A percentile compares a stretch with the other conserved stretches of the same genome.
Conservation (phyloP, 1,140 invertebrate genomes). For the Caerostris extrusa region DNA sequence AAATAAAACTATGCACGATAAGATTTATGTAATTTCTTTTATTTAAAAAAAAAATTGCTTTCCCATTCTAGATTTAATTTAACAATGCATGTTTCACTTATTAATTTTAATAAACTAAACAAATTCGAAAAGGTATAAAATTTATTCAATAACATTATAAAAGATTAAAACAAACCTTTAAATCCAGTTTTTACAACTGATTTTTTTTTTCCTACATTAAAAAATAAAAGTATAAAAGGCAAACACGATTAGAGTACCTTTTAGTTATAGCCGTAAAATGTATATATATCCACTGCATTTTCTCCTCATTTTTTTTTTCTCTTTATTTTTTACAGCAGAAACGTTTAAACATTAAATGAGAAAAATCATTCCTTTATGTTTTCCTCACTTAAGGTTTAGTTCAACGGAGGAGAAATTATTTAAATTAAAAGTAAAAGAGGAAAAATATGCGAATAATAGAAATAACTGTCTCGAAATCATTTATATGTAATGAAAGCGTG, state of each 20-base stretch:
- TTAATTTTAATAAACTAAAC: neutral
- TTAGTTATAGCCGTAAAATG: constrained; percentile 28
- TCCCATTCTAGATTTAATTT: neutral
- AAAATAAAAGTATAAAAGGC: neutral
- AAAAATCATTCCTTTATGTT: constrained; percentile 71
- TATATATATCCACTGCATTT: neutral
- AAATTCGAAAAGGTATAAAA: neutral
- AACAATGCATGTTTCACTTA: neutral
- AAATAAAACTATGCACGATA: no score
- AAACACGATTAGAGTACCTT: constrained; percentile 35
- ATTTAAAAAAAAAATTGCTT: no score
- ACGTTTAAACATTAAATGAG: constrained; percentile 68
- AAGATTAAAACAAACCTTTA: neutral
- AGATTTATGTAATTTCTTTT: no score
- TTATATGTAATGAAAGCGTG: constrained; percentile 64
- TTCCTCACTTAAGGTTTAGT: constrained; percentile 51
- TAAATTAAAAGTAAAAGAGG: constrained; percentile 43
- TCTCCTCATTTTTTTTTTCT: neutral
- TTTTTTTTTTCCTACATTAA: neutral
- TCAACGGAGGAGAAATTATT: constrained; percentile 49
- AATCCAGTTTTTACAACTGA: neutral
- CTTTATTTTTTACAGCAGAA: constrained; percentile 17
- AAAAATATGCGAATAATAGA: constrained; percentile 68
- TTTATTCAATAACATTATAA: neutral
- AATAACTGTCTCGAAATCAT: constrained; percentile 71